Percentiles rank a stretch among this genome's conserved stretches.
These are phyloP conservation scores for Drosophila imparisetae DNA, from an alignment of 2,888 invertebrate species.

Conservation along the genomic window DNA sequence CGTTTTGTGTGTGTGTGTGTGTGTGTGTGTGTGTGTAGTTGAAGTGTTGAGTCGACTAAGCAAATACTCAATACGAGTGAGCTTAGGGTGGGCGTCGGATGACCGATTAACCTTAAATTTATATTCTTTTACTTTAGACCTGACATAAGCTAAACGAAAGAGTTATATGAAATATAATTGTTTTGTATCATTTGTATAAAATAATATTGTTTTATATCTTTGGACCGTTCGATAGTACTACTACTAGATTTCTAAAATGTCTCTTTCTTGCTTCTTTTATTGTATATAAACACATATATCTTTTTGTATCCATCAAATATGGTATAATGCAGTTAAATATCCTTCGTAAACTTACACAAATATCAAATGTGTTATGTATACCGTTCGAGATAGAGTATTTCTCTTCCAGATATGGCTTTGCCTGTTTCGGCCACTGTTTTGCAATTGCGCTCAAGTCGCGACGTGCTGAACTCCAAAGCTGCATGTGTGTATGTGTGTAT, in stretches of 20 bases:
- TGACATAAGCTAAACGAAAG: background rate
- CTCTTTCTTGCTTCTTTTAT: background rate
- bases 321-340: background rate
- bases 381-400: slow-evolving; percentile 28
- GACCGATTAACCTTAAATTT: background rate
- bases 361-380: background rate
- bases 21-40: background rate
- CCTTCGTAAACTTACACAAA: background rate
- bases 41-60: slow-evolving; percentile 28
- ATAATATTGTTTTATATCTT: background rate
- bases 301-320: background rate
- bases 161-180: background rate
- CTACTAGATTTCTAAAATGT: background rate
- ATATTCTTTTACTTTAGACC: background rate
- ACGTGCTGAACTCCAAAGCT: slow-evolving; percentile 48
- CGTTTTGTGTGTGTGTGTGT: slow-evolving; percentile 38
- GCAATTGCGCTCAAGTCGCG: slow-evolving; percentile 54
- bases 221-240: background rate
- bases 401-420: slow-evolving; percentile 24
- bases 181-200: background rate
- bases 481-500: slow-evolving; percentile 20
- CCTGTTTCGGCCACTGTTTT: slow-evolving; percentile 61
- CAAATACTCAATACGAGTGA: slow-evolving; percentile 24
- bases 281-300: background rate
- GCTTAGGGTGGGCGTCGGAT: background rate